Evolutionary conservation across 2,888 invertebrate species (phyloP).

Genomic region (Galerucella calmariensis): DNA sequence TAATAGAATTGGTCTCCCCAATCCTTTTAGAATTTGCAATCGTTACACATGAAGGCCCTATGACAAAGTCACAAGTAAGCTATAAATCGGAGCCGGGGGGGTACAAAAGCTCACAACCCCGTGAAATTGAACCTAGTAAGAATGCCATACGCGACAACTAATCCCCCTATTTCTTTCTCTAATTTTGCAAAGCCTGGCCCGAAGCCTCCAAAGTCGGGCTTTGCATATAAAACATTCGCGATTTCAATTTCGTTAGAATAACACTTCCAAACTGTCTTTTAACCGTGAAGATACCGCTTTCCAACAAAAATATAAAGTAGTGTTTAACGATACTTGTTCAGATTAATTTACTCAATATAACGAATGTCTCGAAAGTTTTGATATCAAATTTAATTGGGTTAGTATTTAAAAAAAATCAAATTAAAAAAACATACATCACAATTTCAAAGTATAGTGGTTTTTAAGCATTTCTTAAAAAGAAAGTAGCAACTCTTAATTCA

Average conservation of each 20-base stretch:
- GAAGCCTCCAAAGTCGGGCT: conserved; percentile 61
- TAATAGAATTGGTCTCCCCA: conserved; percentile 35
- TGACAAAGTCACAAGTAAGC: conserved; percentile 46
- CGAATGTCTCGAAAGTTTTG: no score
- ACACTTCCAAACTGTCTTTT: conserved; percentile 40
- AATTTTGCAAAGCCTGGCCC: conserved; percentile 60
- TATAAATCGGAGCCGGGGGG: conserved; percentile 58
- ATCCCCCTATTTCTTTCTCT: conserved; percentile 63
- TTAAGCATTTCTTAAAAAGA: no score
- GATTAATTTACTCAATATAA: neutral
- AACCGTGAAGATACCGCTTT: conserved; percentile 12
- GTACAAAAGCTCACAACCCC: conserved; percentile 58
- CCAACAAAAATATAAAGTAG: neutral
- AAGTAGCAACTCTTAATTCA: no score
- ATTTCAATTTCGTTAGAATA: conserved; percentile 59
- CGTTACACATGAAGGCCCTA: conserved; percentile 37
- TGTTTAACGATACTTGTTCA: neutral
- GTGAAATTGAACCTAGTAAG: conserved; percentile 62
- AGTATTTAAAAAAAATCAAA: no score
- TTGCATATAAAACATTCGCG: conserved; percentile 63
- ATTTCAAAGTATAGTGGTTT: no score
- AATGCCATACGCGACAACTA: conserved; percentile 62
- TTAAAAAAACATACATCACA: no score
- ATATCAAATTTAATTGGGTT: no score
- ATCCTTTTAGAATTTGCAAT: conserved; percentile 28